Evolutionary conservation across 2,888 invertebrate species (phyloP).

Genomic region (Erpobdella octoculata): DNA sequence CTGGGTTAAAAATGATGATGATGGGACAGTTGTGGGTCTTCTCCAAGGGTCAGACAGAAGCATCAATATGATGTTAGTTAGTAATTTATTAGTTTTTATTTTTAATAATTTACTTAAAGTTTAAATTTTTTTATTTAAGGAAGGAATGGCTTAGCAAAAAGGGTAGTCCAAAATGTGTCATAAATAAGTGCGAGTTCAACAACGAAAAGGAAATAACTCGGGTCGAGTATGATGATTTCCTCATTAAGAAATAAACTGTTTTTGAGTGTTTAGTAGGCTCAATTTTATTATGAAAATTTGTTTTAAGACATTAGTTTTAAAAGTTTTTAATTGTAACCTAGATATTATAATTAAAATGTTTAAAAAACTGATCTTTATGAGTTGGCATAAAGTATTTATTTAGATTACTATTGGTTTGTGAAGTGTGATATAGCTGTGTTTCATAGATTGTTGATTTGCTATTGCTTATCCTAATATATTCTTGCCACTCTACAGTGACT

Average conservation of each 20-base stretch:
- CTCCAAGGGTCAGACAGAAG: constrained; percentile 72
- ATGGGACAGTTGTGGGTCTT: constrained; percentile 79
- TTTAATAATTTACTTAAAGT: background rate
- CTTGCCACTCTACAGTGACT: no score
- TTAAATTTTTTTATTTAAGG: constrained; percentile 17
- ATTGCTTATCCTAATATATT: no score
- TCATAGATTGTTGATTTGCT: no score
- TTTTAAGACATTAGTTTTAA: no score
- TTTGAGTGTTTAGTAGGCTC: background rate
- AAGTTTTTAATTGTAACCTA: no score
- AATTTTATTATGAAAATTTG: background rate
- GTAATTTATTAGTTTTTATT: background rate
- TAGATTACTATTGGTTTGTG: no score
- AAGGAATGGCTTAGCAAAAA: constrained; percentile 26
- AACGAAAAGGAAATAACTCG: constrained; percentile 18
- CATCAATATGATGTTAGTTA: constrained; percentile 69
- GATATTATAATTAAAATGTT: no score
- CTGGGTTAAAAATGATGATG: constrained; percentile 84
- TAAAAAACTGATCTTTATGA: no score
- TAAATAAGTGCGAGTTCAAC: constrained; percentile 27
- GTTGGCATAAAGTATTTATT: no score
- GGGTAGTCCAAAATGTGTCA: constrained; percentile 27
- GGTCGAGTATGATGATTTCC: constrained; percentile 22
- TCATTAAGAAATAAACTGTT: constrained; percentile 3
- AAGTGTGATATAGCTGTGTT: no score